These are phyloP conservation scores for Ceratosolen solmsi DNA, from an alignment of 1,140 invertebrate genomes.

Conservation along the genomic window DNA sequence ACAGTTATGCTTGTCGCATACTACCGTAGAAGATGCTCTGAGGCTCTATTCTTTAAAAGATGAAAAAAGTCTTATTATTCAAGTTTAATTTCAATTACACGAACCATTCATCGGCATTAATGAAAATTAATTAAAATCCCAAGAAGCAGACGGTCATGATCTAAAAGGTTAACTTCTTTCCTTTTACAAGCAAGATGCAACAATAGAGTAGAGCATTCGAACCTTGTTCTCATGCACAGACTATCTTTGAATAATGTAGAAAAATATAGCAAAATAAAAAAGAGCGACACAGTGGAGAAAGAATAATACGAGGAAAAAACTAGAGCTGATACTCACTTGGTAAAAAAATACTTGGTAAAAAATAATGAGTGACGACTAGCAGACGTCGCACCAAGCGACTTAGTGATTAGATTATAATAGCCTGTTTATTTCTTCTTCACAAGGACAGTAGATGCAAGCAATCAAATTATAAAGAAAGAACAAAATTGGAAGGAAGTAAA, in stretches of 20 bases:
- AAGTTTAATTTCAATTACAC: constrained; percentile 26
- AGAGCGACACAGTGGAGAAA: neutral
- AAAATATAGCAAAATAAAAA: neutral
- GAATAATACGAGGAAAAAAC: neutral
- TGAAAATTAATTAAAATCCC: constrained; percentile 38
- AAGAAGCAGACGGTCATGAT: no score
- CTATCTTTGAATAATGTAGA: neutral
- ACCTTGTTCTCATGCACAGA: neutral
- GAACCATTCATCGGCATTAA: constrained; percentile 20
- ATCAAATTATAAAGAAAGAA: neutral
- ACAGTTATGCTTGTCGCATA: neutral
- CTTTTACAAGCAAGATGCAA: neutral
- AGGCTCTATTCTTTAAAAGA: neutral
- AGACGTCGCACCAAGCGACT: neutral
- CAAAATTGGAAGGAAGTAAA: neutral
- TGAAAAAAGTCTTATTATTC: constrained; percentile 9
- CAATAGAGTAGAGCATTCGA: constrained; percentile 5
- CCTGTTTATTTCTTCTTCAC: neutral
- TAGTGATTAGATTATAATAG: constrained; percentile 34
- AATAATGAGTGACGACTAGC: constrained; percentile 30
- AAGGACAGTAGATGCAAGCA: neutral
- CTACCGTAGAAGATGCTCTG: neutral
- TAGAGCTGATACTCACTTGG: constrained; percentile 32
- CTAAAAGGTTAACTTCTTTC: no score
- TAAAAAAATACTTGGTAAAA: neutral